Base-by-base conservation (phyloP, 2,797 vertebrate genomes). In the Fistularia tabacaria region DNA sequence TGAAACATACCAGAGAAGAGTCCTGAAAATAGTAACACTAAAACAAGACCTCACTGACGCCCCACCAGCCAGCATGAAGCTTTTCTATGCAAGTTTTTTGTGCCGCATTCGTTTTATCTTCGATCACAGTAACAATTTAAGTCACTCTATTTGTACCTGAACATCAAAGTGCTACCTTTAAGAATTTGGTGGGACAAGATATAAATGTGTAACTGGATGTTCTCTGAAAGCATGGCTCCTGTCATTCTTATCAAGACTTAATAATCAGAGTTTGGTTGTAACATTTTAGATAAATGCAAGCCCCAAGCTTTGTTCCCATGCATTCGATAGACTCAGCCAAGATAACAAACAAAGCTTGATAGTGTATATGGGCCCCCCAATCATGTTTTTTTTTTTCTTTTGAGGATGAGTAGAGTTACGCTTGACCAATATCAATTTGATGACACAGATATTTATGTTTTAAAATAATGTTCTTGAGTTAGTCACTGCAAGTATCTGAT, bases 231-330 rank as follows among this genome's bases (percentile, higher is more conserved):
- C 78, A 83, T 86, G 84, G 86, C 83, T 59, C 79, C 84, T 88
- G 86, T 89, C 44, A 25, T 25, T 25, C 25, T 25, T 25, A 25
- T 25, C 25, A 25, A 25, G 25, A 25, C 25, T 25, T 65, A 74
- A 78, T 76, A 71, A 83, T 86, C 70, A 83, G 59, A 84, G 69
- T 74, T 62, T 6, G 49, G 66, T 73, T 77, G 71, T 81, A 76
- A 83, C 79, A 79, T 77, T 82, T 84, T 62, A 74, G 73, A 80
- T 81, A 77, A 85, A 91, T 82, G 79, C 66, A 65, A 86, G 70
- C 76, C 77, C 74, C 66, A 77, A 12, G 38, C 76, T 90, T 92
- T 92, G 88, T 92, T 92, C 87, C 90, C 86, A 86, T 71, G 81
- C 83, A 56, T 83, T 81, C 91, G 90, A 89, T 74, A 0, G 81